phyloP scores from a whole-genome alignment of 2,113 vertebrate species.

The Micromys minutus region DNA sequence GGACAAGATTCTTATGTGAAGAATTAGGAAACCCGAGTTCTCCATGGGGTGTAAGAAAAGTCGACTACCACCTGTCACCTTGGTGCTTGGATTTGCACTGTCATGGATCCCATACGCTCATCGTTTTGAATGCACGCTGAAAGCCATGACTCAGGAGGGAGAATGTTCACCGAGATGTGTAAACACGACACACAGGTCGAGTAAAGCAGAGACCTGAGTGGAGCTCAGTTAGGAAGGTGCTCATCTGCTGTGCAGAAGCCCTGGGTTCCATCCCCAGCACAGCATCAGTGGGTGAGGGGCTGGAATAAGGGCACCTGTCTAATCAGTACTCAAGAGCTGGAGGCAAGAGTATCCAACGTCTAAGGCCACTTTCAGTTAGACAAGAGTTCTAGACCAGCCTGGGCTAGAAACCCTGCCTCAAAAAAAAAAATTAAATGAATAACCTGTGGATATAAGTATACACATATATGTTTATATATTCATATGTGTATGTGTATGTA shows the following conservation, averaged over 20 bases:
- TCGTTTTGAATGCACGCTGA: not conserved
- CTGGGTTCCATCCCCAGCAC: not conserved
- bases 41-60: not conserved
- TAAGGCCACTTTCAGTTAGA: not conserved
- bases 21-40: not conserved
- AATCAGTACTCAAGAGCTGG: not conserved
- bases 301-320: not conserved
- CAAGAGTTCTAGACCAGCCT: not conserved
- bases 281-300: too few species aligned
- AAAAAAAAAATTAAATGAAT: not conserved
- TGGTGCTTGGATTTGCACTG: not conserved
- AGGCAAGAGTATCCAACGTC: not conserved
- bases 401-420: not conserved
- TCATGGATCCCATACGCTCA: not conserved
- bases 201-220: not conserved
- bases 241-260: not conserved
- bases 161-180: conserved; percentile 2
- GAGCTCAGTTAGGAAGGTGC: too few species aligned
- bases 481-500: not conserved
- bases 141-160: not conserved
- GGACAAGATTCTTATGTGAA: not conserved
- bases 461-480: too few species aligned
- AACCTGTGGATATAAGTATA: not conserved
- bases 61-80: not conserved
- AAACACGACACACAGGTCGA: not conserved